Percentiles rank a stretch among this genome's conserved stretches.
Evolutionary conservation across 2,888 invertebrate genomes (phyloP).

Genomic region (Elaeidobius kamerunicus): DNA sequence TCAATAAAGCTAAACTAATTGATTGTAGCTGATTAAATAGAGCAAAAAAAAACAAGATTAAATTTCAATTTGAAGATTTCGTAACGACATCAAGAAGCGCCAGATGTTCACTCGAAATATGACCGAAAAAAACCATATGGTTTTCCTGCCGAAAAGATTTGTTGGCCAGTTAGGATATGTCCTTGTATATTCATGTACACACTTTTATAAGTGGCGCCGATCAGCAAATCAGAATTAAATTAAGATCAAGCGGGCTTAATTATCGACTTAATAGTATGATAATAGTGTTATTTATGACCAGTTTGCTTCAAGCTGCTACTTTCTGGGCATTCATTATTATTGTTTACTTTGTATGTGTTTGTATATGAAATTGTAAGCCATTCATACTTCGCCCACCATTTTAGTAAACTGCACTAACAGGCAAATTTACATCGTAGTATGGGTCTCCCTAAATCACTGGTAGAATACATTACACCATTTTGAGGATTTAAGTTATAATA

Average conservation of each 20-base stretch:
- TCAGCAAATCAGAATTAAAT: slow-evolving; percentile 41
- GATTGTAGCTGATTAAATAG: too few relatives aligned
- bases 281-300: slow-evolving; percentile 41
- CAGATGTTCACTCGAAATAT: neutral
- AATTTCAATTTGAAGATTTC: too few relatives aligned
- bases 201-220: slow-evolving; percentile 42
- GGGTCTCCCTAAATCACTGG: too few relatives aligned
- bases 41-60: too few relatives aligned
- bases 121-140: neutral
- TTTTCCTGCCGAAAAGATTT: neutral
- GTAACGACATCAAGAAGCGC: neutral
- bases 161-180: slow-evolving; percentile 13
- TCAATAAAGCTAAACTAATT: too few relatives aligned
- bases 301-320: slow-evolving; percentile 26
- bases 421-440: too few relatives aligned
- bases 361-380: slow-evolving; percentile 1
- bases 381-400: slow-evolving; percentile 2
- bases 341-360: slow-evolving; percentile 22
- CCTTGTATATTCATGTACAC: slow-evolving; percentile 8
- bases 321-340: slow-evolving; percentile 23
- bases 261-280: slow-evolving; percentile 40
- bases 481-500: too few relatives aligned
- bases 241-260: slow-evolving; percentile 43
- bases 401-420: too few relatives aligned
- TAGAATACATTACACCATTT: too few relatives aligned